Base-by-base conservation (phyloP, 2,797 vertebrate species). In the Microctenopoma stevenorrisi region DNA sequence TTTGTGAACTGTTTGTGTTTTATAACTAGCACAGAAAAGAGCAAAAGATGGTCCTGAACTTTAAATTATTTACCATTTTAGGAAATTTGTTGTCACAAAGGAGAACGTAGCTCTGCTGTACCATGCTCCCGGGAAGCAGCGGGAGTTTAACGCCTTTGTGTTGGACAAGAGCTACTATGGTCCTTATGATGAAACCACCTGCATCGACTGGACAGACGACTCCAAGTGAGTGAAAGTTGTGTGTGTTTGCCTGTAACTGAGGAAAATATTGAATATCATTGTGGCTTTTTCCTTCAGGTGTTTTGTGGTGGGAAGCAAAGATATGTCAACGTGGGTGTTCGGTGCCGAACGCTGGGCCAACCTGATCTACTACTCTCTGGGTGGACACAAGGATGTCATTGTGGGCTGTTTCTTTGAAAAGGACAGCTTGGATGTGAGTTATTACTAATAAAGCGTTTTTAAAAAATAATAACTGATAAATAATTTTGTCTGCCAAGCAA, bases 241-340 rank as follows among this genome's bases (percentile, higher is more conserved):
- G 33, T 46, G 15, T 3, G n/a, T 38, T 0, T 22, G 6, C 14
- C 1, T n/a, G 8, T 6, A 0, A 14, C 26, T 42, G 37, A n/a
- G 4, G 7, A 18, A 18, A 26, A 13, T 25, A 30, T 16, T 13
- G 2, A 26, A 4, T n/a, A 4, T 28, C 7, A 10, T 14, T 35
- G 26, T 54, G 40, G 1, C 1, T 1, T 77, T 65, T 14, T 65
- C 9, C 18, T 16, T 7, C 78, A 99, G 98, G 64, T 99, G 98
- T 85, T 98, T 99, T 56, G 97, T 91, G 12, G 94, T 99, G 13
- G 98, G 98, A 38, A 98, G 97, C 86, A 98, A 96, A 88, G 98
- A 99, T 90, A 98, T 95, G 96, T 97, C 96, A 0, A 97, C 97
- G 0, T 99, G 98, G 98, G 96, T 99, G 76, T 99, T 99, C 22